These are phyloP conservation scores for Myotis yumanensis DNA, from an alignment of 2,113 vertebrate species.

Conservation along the genomic window DNA sequence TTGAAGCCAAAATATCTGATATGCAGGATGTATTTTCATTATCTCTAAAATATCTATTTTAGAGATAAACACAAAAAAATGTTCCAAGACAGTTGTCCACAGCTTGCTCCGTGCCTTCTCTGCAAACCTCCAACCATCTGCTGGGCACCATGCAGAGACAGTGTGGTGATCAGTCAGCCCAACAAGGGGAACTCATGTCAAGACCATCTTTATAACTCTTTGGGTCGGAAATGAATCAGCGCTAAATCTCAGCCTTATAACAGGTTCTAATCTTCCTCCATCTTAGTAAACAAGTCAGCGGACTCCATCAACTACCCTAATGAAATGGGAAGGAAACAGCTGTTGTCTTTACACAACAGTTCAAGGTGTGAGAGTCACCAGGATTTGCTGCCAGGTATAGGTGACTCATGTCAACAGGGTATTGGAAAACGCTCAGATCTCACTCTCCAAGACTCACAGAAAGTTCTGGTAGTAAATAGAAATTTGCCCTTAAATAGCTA, in stretches of 20 bases:
- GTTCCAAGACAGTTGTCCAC: conserved; percentile 81
- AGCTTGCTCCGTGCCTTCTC: conserved; percentile 89
- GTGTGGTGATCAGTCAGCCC: conserved; percentile 87
- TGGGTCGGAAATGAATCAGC: conserved; percentile 82
- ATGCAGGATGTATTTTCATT: too few species aligned
- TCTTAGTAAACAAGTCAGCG: conserved; percentile 81
- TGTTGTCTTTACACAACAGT: conserved; percentile 67
- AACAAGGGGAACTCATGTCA: conserved; percentile 86
- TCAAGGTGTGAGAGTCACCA: conserved; percentile 74
- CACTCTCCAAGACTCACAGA: conserved; percentile 95
- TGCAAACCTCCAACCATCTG: conserved; percentile 83
- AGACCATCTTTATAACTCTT: conserved; percentile 89
- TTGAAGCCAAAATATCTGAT: conserved; percentile 79
- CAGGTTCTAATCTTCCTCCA: conserved; percentile 87
- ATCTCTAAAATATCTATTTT: too few species aligned
- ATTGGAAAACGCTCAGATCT: conserved; percentile 87
- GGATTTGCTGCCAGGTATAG: conserved; percentile 32
- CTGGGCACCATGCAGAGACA: conserved; percentile 87
- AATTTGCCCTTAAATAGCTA: conserved; percentile 88
- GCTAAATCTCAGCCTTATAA: conserved; percentile 83
- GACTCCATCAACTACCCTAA: conserved; percentile 81
- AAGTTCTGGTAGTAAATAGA: conserved; percentile 91
- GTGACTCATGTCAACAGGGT: conserved; percentile 70
- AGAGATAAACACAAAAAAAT: conserved; percentile 75
- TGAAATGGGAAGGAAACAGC: conserved; percentile 79